Percentiles rank a stretch among this genome's conserved stretches.
Conservation (phyloP, 2,888 invertebrate species). For the Fabriciana adippe region DNA sequence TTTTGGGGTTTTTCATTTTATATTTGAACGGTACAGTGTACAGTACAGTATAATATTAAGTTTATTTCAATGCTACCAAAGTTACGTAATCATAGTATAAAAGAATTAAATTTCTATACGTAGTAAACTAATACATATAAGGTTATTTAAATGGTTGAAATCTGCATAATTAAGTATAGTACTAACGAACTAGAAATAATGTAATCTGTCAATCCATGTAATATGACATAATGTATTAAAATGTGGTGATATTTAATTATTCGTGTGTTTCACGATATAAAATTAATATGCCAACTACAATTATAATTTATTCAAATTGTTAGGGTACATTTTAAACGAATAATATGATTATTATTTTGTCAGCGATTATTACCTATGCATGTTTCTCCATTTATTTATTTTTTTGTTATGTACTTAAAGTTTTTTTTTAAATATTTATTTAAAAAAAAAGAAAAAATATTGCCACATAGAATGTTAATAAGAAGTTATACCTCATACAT, state of each 20-base stretch:
- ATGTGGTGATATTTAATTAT: slow-evolving; percentile 30
- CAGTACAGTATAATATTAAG: not conserved
- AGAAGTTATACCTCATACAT: not conserved
- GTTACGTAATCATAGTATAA: too few species aligned
- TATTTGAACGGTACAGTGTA: not conserved
- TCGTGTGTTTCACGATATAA: slow-evolving; percentile 27
- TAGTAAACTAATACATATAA: too few species aligned
- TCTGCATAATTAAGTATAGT: slow-evolving; percentile 11
- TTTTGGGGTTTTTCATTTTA: not conserved
- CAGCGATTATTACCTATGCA: slow-evolving; percentile 10
- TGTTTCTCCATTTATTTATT: too few species aligned
- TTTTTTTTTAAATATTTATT: too few species aligned
- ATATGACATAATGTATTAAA: slow-evolving; percentile 18
- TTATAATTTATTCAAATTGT: slow-evolving; percentile 43
- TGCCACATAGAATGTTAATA: too few species aligned
- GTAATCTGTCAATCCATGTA: slow-evolving; percentile 21
- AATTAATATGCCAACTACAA: slow-evolving; percentile 36
- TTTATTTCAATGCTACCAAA: too few species aligned
- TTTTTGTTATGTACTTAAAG: too few species aligned
- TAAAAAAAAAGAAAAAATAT: too few species aligned
- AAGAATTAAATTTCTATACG: too few species aligned
- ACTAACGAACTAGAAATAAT: slow-evolving; percentile 7
- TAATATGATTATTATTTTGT: slow-evolving; percentile 39
- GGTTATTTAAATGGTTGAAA: too few species aligned
- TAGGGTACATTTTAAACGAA: slow-evolving; percentile 42